These are phyloP conservation scores for Hyles euphorbiae DNA, from an alignment of 1,140 invertebrate genomes.

Conservation along the genomic window DNA sequence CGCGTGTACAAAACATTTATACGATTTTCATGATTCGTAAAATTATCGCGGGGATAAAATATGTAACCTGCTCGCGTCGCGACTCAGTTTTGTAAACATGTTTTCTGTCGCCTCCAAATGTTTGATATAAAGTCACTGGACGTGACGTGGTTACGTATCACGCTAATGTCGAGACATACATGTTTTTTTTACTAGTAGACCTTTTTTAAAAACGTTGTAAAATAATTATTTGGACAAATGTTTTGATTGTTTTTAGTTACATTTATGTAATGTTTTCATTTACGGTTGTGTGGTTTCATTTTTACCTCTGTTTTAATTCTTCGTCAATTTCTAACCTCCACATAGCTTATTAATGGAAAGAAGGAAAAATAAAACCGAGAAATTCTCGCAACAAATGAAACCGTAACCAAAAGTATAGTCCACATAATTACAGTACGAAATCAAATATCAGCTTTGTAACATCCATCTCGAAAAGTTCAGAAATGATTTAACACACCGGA, in stretches of 20 bases:
- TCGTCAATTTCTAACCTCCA: no score
- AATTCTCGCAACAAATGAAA: no score
- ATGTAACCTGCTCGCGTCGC: constrained; percentile 17
- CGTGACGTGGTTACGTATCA: constrained; percentile 19
- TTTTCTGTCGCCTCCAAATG: constrained; percentile 34
- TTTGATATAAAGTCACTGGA: constrained; percentile 30
- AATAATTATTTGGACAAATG: no score
- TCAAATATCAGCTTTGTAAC: constrained; percentile 22
- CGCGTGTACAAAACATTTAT: not conserved
- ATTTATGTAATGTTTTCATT: no score
- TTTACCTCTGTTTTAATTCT: no score
- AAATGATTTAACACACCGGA: constrained; percentile 33
- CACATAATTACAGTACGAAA: constrained; percentile 1
- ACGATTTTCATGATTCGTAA: not conserved
- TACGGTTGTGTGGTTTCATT: no score
- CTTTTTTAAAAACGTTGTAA: no score
- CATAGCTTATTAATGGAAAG: no score
- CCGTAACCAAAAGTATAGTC: no score
- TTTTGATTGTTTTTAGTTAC: no score
- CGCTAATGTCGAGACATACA: not conserved
- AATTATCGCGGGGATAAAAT: not conserved
- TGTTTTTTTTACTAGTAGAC: no score
- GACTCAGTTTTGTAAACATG: constrained; percentile 20
- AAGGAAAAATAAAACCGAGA: no score
- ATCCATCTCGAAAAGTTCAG: constrained; percentile 25